Conservation (phyloP, 2,888 invertebrate genomes). For the Eristalinus aeneus region DNA sequence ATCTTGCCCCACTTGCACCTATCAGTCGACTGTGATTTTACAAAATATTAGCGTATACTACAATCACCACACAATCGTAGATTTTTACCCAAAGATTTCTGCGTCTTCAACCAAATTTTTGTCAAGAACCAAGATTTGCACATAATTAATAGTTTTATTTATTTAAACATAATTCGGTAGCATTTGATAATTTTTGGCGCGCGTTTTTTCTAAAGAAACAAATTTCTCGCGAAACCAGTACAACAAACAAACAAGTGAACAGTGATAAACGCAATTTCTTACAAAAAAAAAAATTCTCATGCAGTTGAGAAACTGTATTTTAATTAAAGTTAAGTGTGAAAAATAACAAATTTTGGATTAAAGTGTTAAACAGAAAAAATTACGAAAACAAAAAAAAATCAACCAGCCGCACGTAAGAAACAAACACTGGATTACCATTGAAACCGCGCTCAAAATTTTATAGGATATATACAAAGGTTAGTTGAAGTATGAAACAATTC, state of each 20-base stretch:
- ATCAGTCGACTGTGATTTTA: conserved; percentile 61
- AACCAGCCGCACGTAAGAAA: not conserved
- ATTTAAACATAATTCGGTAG: not conserved
- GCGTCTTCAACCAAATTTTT: conserved; percentile 44
- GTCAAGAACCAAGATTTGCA: not conserved
- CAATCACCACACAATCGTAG: not conserved
- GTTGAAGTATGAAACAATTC: conserved; percentile 44
- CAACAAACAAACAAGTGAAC: conserved; percentile 44
- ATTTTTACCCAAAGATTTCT: conserved; percentile 58
- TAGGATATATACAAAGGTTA: conserved; percentile 67
- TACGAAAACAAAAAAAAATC: conserved; percentile 11
- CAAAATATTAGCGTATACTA: not conserved
- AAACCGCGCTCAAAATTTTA: conserved; percentile 59
- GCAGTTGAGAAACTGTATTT: conserved; percentile 18
- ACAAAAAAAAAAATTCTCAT: conserved; percentile 9
- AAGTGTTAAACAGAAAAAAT: conserved; percentile 45
- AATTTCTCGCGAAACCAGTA: conserved; percentile 15
- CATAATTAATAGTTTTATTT: conserved; percentile 20
- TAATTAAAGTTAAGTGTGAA: conserved; percentile 51
- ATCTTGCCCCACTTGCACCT: conserved; percentile 26
- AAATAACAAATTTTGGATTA: conserved; percentile 49
- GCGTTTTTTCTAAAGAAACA: conserved; percentile 21
- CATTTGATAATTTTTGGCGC: conserved; percentile 51
- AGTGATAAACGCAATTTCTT: conserved; percentile 56
- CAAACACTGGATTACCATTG: conserved; percentile 50